These are phyloP conservation scores for Neomonachus schauinslandi DNA, from an alignment of 2,113 vertebrate genomes.

Conservation along the genomic window DNA sequence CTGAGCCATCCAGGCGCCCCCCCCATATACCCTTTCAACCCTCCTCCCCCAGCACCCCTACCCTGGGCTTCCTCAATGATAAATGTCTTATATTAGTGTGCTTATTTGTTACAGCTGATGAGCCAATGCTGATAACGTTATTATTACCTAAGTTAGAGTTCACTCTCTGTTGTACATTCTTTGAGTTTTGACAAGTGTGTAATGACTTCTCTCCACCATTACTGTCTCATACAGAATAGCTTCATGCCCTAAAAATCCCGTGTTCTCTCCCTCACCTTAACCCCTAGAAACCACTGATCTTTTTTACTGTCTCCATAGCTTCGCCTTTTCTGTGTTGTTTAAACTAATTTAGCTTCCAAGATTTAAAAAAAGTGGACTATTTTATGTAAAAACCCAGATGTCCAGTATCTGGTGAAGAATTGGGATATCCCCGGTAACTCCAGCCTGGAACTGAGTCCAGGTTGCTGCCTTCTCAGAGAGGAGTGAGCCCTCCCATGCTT, in stretches of 20 bases:
- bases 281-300: background rate
- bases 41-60: rapidly evolving
- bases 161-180: background rate
- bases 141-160: background rate
- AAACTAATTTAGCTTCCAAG: background rate
- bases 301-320: background rate
- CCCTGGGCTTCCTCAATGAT: background rate
- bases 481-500: rapidly evolving
- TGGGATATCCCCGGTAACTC: no score
- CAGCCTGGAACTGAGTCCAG: background rate
- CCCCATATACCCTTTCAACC: background rate
- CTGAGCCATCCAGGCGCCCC: no score
- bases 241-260: background rate
- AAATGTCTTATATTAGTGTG: background rate
- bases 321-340: background rate
- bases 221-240: no score
- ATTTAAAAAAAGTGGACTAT: background rate
- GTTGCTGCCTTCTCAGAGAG: background rate
- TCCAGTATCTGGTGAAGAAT: background rate
- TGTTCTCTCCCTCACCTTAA: background rate
- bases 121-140: background rate
- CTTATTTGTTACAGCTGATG: background rate
- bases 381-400: background rate
- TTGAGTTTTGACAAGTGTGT: rapidly evolving
- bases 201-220: rapidly evolving